phyloP scores from a whole-genome alignment of 2,113 vertebrate genomes.

The cat (Felis catus) region F.catus_Fca126_mat1.0 CM031420.1:118531001-118531500 shows the following conservation, averaged over 20 bases:
- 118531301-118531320: background rate
- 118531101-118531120: background rate
- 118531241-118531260: background rate
- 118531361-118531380: background rate
- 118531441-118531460: background rate
- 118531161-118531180: background rate
- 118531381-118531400: background rate
- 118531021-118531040: no score
- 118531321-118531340: background rate
- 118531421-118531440: background rate
- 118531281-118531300: background rate
- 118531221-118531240: background rate
- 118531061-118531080: background rate
- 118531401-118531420: background rate
- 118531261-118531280: background rate
- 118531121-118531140: background rate
- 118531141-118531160: background rate
- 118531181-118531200: background rate
- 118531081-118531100: background rate
- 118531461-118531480: background rate
- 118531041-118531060: background rate
- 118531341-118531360: background rate
- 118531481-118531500: background rate
- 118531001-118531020: no score
- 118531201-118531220: background rate